phyloP scores from a whole-genome alignment of 2,888 invertebrate genomes.

The Lithosia quadra region DNA sequence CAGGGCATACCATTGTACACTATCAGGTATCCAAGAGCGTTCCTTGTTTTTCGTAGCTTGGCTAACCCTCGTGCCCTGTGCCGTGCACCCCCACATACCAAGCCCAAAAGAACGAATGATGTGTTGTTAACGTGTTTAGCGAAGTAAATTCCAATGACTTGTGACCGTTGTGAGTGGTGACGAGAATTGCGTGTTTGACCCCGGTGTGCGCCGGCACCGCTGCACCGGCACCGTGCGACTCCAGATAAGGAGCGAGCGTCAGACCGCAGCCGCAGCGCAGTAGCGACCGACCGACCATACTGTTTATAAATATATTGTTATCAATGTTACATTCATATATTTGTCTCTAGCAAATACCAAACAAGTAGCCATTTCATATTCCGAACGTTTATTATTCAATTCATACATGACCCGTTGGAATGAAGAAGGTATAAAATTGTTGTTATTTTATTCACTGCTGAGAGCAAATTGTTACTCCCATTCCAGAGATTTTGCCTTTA shows the following conservation, averaged over 20 bases:
- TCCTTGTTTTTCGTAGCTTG: background rate
- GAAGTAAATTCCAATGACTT: background rate
- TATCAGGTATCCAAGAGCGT: background rate
- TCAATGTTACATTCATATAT: background rate
- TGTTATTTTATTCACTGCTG: background rate
- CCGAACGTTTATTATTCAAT: background rate
- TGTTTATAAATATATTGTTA: conserved; percentile 12
- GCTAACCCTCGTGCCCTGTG: background rate
- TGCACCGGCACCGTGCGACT: conserved; percentile 4
- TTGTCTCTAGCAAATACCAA: background rate
- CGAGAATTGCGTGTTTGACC: conserved; percentile 5
- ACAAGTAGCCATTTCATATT: background rate
- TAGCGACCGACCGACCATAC: background rate
- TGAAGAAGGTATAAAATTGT: background rate
- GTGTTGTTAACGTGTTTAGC: background rate
- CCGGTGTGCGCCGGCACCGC: conserved; percentile 7
- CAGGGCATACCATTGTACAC: background rate
- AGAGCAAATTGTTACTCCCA: too few species aligned
- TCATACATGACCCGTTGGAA: background rate
- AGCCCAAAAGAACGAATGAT: background rate
- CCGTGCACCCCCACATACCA: background rate
- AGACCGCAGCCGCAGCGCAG: conserved; percentile 7
- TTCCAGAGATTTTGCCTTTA: too few species aligned
- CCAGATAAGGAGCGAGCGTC: conserved; percentile 5
- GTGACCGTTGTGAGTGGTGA: background rate